Percentiles rank a stretch among this genome's conserved stretches.
These are phyloP conservation scores for Nomada fabriciana DNA, from an alignment of 2,888 invertebrate species.

Conservation along the genomic window DNA sequence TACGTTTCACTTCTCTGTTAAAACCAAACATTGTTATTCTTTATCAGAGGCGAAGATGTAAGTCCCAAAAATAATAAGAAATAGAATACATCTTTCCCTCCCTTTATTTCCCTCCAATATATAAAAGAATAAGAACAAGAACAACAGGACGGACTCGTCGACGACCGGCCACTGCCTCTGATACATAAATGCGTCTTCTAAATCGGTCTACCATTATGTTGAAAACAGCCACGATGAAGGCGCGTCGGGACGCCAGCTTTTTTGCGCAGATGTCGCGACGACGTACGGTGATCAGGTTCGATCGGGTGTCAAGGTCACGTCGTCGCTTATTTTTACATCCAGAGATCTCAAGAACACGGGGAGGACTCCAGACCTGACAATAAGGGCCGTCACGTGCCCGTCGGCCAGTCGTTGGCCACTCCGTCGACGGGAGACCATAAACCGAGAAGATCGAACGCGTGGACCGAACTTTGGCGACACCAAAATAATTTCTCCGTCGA, in stretches of 20 bases:
- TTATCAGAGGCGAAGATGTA: no score
- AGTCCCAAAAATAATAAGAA: no score
- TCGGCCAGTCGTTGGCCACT: no score
- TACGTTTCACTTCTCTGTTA: no score
- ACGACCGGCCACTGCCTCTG: not conserved
- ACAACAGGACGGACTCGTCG: not conserved
- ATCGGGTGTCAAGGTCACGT: constrained; percentile 59
- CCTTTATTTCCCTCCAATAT: no score
- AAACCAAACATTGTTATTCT: no score
- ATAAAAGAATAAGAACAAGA: not conserved
- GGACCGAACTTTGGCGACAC: no score
- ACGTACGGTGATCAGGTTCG: constrained; percentile 40
- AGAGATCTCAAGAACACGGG: constrained; percentile 12
- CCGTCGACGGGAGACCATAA: no score
- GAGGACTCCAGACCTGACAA: constrained; percentile 3
- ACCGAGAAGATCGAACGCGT: no score
- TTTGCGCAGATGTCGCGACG: constrained; percentile 40
- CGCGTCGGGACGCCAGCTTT: constrained; percentile 28
- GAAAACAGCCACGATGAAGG: constrained; percentile 38
- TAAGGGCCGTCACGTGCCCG: not conserved
- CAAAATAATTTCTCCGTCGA: no score
- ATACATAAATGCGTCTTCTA: constrained; percentile 27
- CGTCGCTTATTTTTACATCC: not conserved
- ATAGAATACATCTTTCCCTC: no score
- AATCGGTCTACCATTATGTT: constrained; percentile 48